Evolutionary conservation across 1,140 invertebrate genomes (phyloP).

Genomic region (Drosophila sp.): DNA sequence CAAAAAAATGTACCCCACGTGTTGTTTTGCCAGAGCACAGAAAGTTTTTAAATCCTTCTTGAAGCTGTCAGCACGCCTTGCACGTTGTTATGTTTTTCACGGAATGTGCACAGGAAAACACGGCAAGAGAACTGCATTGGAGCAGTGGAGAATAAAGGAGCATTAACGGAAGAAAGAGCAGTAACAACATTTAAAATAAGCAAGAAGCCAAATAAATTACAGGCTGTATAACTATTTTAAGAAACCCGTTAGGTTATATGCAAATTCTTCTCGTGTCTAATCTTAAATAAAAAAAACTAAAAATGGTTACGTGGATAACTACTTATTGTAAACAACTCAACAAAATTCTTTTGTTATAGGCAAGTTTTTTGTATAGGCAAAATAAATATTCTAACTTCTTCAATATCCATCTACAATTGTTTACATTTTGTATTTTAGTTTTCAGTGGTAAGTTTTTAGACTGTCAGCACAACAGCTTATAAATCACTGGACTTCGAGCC

Average conservation of each 20-base stretch:
- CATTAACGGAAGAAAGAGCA: neutral
- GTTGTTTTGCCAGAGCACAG: conserved; percentile 21
- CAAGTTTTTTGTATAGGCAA: too few relatives aligned
- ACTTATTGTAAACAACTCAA: too few relatives aligned
- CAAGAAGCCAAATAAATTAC: conserved; percentile 16
- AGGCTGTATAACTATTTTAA: neutral
- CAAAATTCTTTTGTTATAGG: neutral
- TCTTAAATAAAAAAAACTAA: too few relatives aligned
- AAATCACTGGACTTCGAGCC: conserved; percentile 6
- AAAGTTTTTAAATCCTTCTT: conserved; percentile 38
- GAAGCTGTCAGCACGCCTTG: conserved; percentile 23
- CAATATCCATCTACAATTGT: neutral
- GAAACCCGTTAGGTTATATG: too few relatives aligned
- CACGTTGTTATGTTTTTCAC: conserved; percentile 21
- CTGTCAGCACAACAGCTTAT: conserved; percentile 21
- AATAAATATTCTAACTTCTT: neutral
- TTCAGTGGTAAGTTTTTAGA: conserved; percentile 3
- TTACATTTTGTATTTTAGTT: conserved; percentile 5
- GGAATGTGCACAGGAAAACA: conserved; percentile 5
- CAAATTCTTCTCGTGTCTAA: too few relatives aligned
- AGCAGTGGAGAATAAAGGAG: neutral
- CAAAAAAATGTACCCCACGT: conserved; percentile 13
- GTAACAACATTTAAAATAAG: conserved; percentile 1
- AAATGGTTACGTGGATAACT: too few relatives aligned
- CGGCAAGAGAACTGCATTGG: neutral